A percentile compares a stretch with the other conserved stretches of the same genome.
These are phyloP conservation scores for Lasioglossum leucozonium DNA, from an alignment of 2,888 invertebrate species.

Conservation along the genomic window DNA sequence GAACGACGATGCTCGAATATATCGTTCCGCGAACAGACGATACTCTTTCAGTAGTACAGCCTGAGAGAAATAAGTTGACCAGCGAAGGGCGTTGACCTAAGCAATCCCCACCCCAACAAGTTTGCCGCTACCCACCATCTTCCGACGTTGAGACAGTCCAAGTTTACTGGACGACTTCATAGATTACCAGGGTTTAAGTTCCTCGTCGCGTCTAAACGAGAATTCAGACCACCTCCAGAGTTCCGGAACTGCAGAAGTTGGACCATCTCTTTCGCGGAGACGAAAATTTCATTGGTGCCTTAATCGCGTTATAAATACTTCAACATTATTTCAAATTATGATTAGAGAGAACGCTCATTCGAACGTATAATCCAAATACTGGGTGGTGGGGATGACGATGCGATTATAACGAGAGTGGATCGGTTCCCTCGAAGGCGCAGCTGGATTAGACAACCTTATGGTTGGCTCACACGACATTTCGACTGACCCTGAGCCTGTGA, in stretches of 20 bases:
- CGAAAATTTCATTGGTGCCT: neutral
- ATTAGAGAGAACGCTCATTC: no score
- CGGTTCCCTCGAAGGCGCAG: neutral
- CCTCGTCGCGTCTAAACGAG: neutral
- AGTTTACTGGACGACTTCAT: constrained; percentile 1
- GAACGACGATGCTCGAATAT: neutral
- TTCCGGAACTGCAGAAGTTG: neutral
- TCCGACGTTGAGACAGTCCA: neutral
- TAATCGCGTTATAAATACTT: neutral
- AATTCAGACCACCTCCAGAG: neutral
- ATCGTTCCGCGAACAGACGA: neutral
- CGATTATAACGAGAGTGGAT: neutral
- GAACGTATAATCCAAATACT: neutral
- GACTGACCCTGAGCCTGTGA: constrained; percentile 6
- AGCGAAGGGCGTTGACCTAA: neutral
- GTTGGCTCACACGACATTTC: neutral
- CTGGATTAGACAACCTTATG: neutral
- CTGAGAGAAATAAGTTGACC: neutral
- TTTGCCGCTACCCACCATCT: neutral
- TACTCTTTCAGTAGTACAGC: neutral
- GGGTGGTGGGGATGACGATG: neutral
- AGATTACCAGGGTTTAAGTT: constrained; percentile 1
- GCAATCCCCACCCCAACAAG: neutral
- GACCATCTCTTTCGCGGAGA: neutral
- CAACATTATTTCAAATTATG: neutral